These are phyloP conservation scores for Brotula barbata DNA, from an alignment of 2,797 vertebrate genomes.

Conservation along the genomic window DNA sequence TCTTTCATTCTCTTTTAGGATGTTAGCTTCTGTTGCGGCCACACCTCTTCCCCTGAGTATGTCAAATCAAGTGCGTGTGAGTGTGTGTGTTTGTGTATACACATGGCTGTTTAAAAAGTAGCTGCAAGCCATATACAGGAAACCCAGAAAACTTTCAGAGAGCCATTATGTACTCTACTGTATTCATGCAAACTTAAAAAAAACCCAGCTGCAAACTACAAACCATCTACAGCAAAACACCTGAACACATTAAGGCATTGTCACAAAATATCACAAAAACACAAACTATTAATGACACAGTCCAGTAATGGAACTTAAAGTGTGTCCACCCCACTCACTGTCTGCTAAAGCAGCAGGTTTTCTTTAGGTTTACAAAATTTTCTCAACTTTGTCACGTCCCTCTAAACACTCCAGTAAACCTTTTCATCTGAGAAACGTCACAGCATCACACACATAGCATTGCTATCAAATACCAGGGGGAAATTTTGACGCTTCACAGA, in stretches of 20 bases:
- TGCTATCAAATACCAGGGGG: slow-evolving; percentile 61
- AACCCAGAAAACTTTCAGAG: slow-evolving; percentile 55
- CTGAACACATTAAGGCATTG: slow-evolving; percentile 4
- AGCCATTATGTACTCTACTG: slow-evolving; percentile 41
- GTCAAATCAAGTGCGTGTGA: slow-evolving; percentile 11
- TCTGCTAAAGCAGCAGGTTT: slow-evolving; percentile 37
- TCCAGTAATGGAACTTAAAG: not conserved
- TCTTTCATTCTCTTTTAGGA: slow-evolving; percentile 33
- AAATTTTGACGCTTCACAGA: slow-evolving; percentile 65
- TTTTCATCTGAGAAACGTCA: slow-evolving; percentile 51
- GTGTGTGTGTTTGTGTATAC: slow-evolving; percentile 13
- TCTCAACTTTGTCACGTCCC: slow-evolving; percentile 30
- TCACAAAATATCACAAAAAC: slow-evolving; percentile 43
- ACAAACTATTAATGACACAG: slow-evolving; percentile 2
- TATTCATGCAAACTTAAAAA: not conserved
- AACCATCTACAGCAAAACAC: slow-evolving; percentile 32
- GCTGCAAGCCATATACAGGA: slow-evolving; percentile 50
- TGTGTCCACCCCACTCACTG: slow-evolving; percentile 17
- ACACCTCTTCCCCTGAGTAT: slow-evolving; percentile 26
- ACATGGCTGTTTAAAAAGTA: slow-evolving; percentile 15
- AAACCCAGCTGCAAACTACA: not conserved
- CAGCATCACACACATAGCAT: slow-evolving; percentile 35
- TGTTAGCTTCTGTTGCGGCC: slow-evolving; percentile 29
- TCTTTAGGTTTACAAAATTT: slow-evolving; percentile 29
- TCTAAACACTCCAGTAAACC: too few relatives aligned